phyloP scores from a whole-genome alignment of 2,888 invertebrate genomes.

The Pseudoips prasinana region DNA sequence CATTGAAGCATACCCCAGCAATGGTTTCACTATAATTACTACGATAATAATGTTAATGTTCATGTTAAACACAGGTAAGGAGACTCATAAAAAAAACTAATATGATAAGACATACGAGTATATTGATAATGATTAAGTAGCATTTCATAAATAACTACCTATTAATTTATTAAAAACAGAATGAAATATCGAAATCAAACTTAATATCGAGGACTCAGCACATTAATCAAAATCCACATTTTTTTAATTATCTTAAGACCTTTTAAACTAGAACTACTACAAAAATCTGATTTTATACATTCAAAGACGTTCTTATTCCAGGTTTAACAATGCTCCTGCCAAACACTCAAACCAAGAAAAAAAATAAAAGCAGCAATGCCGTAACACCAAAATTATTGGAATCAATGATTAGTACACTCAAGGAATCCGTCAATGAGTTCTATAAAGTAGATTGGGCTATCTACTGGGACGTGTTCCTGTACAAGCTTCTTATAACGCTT shows the following conservation, averaged over 20 bases:
- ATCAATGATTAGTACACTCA: conserved; percentile 33
- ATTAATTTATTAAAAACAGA: no score
- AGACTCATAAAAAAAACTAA: no score
- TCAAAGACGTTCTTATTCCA: conserved; percentile 28
- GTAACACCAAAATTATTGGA: conserved; percentile 34
- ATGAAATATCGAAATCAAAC: no score
- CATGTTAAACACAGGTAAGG: conserved; percentile 41
- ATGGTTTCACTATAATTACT: conserved; percentile 78
- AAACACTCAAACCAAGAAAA: conserved; percentile 26
- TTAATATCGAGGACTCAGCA: no score
- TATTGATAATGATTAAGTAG: no score
- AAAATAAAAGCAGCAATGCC: conserved; percentile 15
- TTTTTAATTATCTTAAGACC: no score
- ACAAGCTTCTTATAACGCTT: conserved; percentile 74
- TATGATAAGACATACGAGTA: no score
- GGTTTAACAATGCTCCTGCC: conserved; percentile 40
- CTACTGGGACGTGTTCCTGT: conserved; percentile 75
- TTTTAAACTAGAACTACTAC: no score
- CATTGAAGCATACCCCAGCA: conserved; percentile 58
- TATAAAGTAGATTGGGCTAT: conserved; percentile 70
- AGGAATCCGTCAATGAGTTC: conserved; percentile 62
- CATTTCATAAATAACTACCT: no score
- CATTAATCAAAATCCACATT: no score
- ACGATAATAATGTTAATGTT: conserved; percentile 32
- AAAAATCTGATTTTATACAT: no score